phyloP scores from a whole-genome alignment of 2,113 vertebrate species.

The Turdus rufiventris region DNA sequence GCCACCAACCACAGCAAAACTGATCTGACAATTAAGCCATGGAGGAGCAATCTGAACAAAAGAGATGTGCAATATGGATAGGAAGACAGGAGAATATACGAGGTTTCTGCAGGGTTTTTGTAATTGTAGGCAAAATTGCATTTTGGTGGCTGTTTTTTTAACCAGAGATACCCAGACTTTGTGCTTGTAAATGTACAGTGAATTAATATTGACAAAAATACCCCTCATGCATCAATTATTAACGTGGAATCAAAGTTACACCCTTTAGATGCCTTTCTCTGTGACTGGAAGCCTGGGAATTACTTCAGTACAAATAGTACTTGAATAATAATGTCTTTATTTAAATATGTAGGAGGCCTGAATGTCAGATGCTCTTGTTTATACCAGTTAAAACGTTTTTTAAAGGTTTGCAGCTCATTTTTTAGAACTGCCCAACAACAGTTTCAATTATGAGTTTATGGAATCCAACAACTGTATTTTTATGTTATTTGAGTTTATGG shows the following conservation, averaged over 20 bases:
- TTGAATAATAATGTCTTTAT: neutral
- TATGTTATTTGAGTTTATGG: neutral
- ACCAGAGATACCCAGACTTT: neutral
- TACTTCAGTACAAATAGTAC: neutral
- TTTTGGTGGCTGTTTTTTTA: neutral
- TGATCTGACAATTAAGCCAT: neutral
- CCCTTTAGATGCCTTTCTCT: neutral
- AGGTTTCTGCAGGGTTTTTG: neutral
- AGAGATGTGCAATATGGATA: neutral
- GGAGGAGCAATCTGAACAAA: neutral
- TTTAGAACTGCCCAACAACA: neutral
- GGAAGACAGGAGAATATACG: neutral
- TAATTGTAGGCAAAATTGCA: neutral
- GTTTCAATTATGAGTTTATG: neutral
- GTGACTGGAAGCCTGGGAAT: neutral
- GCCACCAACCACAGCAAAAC: neutral
- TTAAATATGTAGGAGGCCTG: neutral
- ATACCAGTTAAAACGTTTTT: neutral
- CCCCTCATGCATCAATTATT: neutral
- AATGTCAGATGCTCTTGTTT: neutral
- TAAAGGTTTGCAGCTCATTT: neutral
- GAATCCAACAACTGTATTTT: neutral
- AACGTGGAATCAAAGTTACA: neutral
- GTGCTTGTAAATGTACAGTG: neutral
- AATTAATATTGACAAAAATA: neutral